Evolutionary conservation across 1,140 invertebrate species (phyloP).

Genomic region (Conopomorpha cramerella): DNA sequence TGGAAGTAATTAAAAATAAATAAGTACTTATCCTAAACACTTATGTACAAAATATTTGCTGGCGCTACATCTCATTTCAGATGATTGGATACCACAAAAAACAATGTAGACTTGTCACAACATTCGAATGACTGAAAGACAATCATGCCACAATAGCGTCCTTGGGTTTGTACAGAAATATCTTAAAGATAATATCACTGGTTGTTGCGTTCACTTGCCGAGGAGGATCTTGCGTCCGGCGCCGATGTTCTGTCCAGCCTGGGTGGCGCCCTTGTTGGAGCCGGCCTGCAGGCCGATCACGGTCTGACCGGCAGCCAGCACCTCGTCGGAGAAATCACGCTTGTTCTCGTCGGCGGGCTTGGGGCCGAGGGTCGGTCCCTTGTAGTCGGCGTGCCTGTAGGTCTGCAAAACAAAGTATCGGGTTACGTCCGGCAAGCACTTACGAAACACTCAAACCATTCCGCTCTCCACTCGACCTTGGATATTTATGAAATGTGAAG

Average conservation of each 20-base stretch:
- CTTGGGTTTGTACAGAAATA: conserved; percentile 35
- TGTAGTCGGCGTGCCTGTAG: conserved; percentile 89
- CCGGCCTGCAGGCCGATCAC: conserved; percentile 95
- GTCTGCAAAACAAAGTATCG: conserved; percentile 62
- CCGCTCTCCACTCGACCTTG: conserved; percentile 14
- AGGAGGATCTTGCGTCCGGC: conserved; percentile 87
- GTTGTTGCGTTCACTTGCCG: conserved; percentile 71
- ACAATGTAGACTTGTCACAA: conserved; percentile 29
- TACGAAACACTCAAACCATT: background rate
- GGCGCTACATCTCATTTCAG: conserved; percentile 11
- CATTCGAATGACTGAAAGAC: conserved; percentile 21
- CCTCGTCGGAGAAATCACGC: conserved; percentile 90
- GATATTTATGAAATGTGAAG: conserved; percentile 50
- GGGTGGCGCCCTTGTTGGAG: conserved; percentile 93
- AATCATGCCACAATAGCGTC: conserved; percentile 40
- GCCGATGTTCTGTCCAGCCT: conserved; percentile 91
- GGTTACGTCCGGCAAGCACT: background rate
- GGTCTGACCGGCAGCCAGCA: conserved; percentile 85
- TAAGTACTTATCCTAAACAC: conserved; percentile 26
- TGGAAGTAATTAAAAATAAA: conserved; percentile 45
- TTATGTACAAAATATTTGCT: conserved; percentile 38
- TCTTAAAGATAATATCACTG: conserved; percentile 56
- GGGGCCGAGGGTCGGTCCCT: conserved; percentile 85
- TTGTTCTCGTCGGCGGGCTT: conserved; percentile 90
- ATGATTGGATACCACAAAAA: background rate